phyloP scores from a whole-genome alignment of 2,888 invertebrate genomes.

The Pammene aurita region DNA sequence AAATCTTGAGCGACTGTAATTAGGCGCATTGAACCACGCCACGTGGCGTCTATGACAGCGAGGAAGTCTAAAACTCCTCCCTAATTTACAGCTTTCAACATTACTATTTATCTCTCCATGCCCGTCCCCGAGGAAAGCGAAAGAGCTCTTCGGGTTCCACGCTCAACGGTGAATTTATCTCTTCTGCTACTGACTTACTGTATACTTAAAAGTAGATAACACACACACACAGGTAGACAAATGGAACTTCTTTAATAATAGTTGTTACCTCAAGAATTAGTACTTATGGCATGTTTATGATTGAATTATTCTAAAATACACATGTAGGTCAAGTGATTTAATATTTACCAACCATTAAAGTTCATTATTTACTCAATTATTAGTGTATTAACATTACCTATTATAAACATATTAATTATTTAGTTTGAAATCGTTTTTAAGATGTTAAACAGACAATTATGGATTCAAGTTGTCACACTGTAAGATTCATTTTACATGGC shows the following conservation, averaged over 20 bases:
- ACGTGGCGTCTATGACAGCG: conserved; percentile 19
- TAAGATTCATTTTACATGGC: conserved; percentile 16
- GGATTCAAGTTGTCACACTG: neutral
- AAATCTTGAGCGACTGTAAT: conserved; percentile 1
- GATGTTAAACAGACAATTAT: neutral
- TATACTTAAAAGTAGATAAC: neutral
- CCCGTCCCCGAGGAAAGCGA: neutral
- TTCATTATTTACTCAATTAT: no score
- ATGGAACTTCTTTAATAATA: no score
- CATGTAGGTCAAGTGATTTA: neutral
- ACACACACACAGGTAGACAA: no score
- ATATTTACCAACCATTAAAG: neutral
- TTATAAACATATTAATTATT: neutral
- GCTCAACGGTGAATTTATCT: neutral
- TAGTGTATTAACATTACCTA: no score
- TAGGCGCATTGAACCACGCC: conserved; percentile 9
- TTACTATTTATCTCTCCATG: conserved; percentile 15
- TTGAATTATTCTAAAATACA: no score
- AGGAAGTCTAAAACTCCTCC: conserved; percentile 5
- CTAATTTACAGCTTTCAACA: conserved; percentile 28
- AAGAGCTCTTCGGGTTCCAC: neutral
- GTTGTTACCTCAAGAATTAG: no score
- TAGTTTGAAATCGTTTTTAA: neutral
- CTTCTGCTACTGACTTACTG: neutral
- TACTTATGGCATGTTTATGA: no score